Percentiles rank a stretch among this genome's conserved stretches.
Evolutionary conservation across 2,797 vertebrate genomes (phyloP).

Genomic region (Ciconia nigra): DNA sequence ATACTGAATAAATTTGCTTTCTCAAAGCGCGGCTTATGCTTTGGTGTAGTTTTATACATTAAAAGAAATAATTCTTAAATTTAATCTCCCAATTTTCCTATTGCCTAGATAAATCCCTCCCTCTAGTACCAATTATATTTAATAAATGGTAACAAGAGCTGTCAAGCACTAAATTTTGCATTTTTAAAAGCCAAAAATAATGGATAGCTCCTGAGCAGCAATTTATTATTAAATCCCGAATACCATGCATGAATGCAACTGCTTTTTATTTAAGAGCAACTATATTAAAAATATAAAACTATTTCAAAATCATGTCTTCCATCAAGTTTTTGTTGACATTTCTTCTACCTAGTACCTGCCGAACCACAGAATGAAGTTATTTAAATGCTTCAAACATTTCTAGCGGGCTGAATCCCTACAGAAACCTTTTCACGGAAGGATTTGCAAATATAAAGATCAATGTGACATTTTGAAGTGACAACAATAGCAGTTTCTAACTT

Average conservation of each 20-base stretch:
- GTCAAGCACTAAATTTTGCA: neutral
- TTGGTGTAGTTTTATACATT: neutral
- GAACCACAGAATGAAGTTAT: neutral
- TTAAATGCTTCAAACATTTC: neutral
- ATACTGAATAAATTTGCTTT: neutral
- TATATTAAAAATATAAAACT: neutral
- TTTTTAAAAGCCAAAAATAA: neutral
- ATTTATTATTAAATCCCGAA: neutral
- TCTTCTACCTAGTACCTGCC: neutral
- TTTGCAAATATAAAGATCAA: neutral
- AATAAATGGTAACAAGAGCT: neutral
- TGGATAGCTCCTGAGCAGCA: neutral
- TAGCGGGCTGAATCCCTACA: neutral
- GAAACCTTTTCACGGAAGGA: neutral
- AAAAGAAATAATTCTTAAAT: neutral
- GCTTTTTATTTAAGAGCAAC: neutral
- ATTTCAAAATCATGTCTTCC: neutral
- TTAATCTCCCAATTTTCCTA: neutral
- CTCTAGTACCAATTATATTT: neutral
- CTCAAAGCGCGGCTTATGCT: neutral
- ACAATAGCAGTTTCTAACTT: neutral
- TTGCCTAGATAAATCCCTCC: neutral
- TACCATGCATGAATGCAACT: neutral
- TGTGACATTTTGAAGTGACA: neutral
- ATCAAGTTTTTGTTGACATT: neutral